These are phyloP conservation scores for Aurelia aurita DNA, from an alignment of 30 jellyfish, hydroid and myxozoan species.

Conservation along the genomic window DNA sequence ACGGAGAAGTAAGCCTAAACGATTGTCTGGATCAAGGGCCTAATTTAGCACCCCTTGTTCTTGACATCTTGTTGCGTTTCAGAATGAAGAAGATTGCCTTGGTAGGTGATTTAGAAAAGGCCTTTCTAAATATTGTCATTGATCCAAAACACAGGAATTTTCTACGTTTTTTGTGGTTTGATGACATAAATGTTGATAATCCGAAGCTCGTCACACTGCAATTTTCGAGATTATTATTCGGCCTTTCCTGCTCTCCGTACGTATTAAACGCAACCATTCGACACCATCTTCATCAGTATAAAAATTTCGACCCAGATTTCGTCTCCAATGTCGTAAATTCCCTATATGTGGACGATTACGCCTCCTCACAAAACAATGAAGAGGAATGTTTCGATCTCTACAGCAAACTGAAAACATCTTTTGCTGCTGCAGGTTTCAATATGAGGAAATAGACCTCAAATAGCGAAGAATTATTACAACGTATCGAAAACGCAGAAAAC, in stretches of 20 bases:
- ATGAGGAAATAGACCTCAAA: conserved; percentile 22
- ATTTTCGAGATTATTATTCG: too few species aligned
- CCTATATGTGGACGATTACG: too few species aligned
- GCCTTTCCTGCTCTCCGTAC: too few species aligned
- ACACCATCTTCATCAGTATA: too few species aligned
- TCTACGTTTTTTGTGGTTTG: neutral
- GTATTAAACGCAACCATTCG: too few species aligned
- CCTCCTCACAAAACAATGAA: neutral
- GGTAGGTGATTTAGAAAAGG: neutral
- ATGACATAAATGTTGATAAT: neutral
- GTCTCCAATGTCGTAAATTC: too few species aligned
- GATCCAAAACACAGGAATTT: neutral
- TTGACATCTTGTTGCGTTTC: neutral
- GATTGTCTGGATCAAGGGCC: neutral
- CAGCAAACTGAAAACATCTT: neutral
- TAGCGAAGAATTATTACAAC: neutral
- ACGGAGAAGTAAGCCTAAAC: neutral
- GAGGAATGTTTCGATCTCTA: neutral
- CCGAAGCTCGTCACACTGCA: neutral
- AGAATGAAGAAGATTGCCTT: neutral
- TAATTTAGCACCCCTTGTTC: neutral
- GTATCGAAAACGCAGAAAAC: neutral
- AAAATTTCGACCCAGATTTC: too few species aligned
- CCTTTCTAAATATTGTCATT: neutral
- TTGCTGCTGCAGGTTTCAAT: conserved; percentile 1